Evolutionary conservation across 2,797 vertebrate genomes (phyloP), one percentile per base, ranked within the genome.

Genomic region (Sternarchorhynchus goeldii): DNA sequence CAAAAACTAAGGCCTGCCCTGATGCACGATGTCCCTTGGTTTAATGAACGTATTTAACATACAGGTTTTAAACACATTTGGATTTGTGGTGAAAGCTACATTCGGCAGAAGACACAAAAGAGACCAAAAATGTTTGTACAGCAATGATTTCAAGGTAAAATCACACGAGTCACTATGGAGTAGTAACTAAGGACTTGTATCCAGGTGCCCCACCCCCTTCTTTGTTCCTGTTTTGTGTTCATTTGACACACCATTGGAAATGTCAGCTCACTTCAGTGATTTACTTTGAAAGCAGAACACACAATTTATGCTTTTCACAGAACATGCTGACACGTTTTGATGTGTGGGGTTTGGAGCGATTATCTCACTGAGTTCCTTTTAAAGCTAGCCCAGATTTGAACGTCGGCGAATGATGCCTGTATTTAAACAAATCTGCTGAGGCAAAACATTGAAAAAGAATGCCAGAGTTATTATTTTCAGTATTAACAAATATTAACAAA

Each of bases 231-330:
- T 69, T 31, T n/a, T 69, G 41, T 55, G 16, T 31, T 32, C 16
- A 12, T 69, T 69, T 67, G 41, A 45, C 25, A 50, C 66, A 17
- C 41, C 32, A 2, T 53, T 53, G 66, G 66, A 31, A 29, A 18
- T 14, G 50, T 68, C 67, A 20, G 16, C 55, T 72, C 53, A n/a
- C 59, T 65, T 25, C 25, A 18, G 29, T 78, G 20, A 36, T 10
- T 50, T 45, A 21, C 60, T 73, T 73, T 71, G 68, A 71, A 78
- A 78, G 50, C 20, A 63, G 36, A 58, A 78, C 8, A 50, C 77
- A 66, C 31, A 29, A 17, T 63, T 65, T 41, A 65, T 20, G 39
- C 34, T 39, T 65, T 70, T 56, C 59, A 32, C 45, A 20, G 57
- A 14, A n/a, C 53, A 45, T 12, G 1, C 41, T 65, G 34, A 21